phyloP scores from a whole-genome alignment of 2,888 invertebrate genomes.

The Andrena minutula region DNA sequence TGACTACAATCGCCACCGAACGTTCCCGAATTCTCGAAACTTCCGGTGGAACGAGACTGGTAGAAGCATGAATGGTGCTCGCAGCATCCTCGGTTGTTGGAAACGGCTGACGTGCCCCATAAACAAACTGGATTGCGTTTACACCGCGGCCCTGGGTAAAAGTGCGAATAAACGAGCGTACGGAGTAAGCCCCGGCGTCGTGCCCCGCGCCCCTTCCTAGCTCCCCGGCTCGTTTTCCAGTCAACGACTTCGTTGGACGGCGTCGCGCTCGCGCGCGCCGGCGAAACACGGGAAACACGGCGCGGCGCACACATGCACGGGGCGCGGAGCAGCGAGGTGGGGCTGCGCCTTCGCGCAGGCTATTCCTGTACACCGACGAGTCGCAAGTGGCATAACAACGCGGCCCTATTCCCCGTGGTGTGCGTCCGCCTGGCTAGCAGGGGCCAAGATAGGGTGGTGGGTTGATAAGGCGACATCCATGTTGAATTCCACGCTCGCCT shows the following conservation, averaged over 20 bases:
- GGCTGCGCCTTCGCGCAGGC: slow-evolving; percentile 38
- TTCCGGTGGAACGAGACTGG: slow-evolving; percentile 12
- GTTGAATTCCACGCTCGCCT: slow-evolving; percentile 28
- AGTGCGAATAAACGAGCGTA: slow-evolving; percentile 66
- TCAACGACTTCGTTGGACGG: slow-evolving; percentile 67
- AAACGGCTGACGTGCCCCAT: slow-evolving; percentile 19
- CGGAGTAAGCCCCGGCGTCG: slow-evolving; percentile 28
- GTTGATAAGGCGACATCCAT: slow-evolving; percentile 47
- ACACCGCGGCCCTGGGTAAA: slow-evolving; percentile 44
- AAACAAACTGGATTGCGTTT: slow-evolving; percentile 49
- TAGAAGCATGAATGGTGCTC: not conserved
- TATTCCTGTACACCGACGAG: slow-evolving; percentile 65
- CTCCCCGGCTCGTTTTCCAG: slow-evolving; percentile 57
- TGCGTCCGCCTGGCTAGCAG: slow-evolving; percentile 23
- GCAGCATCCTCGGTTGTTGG: not conserved
- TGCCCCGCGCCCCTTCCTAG: not conserved
- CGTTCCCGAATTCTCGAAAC: not conserved
- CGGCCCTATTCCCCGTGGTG: slow-evolving; percentile 35
- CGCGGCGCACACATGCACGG: slow-evolving; percentile 53
- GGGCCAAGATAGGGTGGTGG: slow-evolving; percentile 49
- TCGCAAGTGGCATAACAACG: slow-evolving; percentile 75
- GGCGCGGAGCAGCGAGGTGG: slow-evolving; percentile 48
- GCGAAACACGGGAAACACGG: slow-evolving; percentile 47
- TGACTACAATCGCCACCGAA: not conserved
- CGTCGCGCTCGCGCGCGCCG: slow-evolving; percentile 52